Percentiles rank a stretch among this genome's conserved stretches.
Conservation (phyloP, 1,140 invertebrate genomes). For the Drosophila kepulauana region DNA sequence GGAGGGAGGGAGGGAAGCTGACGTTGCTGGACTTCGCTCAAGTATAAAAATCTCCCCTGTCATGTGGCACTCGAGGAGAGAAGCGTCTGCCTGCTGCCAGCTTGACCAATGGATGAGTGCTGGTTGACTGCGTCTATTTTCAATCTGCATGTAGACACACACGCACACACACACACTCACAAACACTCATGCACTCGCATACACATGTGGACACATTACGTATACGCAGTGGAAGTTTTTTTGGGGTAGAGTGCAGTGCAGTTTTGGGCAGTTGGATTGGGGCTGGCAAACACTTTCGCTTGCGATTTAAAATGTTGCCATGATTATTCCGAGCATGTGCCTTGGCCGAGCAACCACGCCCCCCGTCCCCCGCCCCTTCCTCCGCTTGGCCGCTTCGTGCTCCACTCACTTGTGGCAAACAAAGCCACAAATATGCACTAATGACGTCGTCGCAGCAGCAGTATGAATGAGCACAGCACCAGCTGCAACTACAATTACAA, state of each 20-base stretch:
- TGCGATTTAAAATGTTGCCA: conserved; percentile 80
- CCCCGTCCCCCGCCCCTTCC: conserved; percentile 13
- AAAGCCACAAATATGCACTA: conserved; percentile 84
- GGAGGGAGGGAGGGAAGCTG: neutral
- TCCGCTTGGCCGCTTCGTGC: neutral
- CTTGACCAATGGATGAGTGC: conserved; percentile 56
- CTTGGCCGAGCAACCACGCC: conserved; percentile 45
- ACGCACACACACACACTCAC: conserved; percentile 23
- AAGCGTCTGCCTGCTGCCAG: conserved; percentile 5
- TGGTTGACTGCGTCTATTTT: conserved; percentile 72
- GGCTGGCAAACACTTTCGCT: conserved; percentile 74
- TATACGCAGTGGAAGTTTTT: conserved; percentile 25
- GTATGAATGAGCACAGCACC: conserved; percentile 21
- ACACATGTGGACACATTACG: conserved; percentile 10
- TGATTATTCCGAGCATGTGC: conserved; percentile 82
- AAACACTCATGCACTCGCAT: conserved; percentile 16
- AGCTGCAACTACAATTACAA: conserved; percentile 47
- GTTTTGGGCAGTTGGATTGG: neutral
- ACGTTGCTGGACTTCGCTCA: conserved; percentile 11
- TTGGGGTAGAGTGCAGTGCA: neutral
- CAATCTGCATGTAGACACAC: conserved; percentile 65
- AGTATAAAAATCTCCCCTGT: conserved; percentile 45
- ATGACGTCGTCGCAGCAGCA: conserved; percentile 69
- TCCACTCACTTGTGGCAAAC: conserved; percentile 75
- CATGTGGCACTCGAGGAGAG: conserved; percentile 22